A percentile compares a stretch with the other conserved stretches of the same genome.
phyloP scores from a whole-genome alignment of 2,113 vertebrate genomes.

The Corydoras sp. region DNA sequence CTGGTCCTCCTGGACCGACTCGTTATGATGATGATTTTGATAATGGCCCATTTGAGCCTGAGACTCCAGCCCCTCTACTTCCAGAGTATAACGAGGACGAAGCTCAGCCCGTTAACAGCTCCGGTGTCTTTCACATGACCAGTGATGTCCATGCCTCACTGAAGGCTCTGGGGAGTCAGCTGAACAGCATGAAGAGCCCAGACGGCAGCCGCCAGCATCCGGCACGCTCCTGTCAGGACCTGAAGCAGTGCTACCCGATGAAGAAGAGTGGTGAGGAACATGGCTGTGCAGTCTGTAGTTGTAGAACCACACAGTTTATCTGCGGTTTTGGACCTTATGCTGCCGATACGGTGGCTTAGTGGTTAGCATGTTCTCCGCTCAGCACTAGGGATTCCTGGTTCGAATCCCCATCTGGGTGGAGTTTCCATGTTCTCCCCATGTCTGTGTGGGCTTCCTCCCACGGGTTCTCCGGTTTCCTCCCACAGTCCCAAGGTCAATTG shows the following conservation, averaged over 20 bases:
- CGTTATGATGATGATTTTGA: slow-evolving; percentile 79
- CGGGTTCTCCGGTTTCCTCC: too few species aligned
- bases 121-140: slow-evolving; percentile 59
- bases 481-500: too few species aligned
- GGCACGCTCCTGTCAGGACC: slow-evolving; percentile 87
- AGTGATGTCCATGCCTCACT: slow-evolving; percentile 79
- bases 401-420: too few species aligned
- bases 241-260: slow-evolving; percentile 83
- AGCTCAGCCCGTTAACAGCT: slow-evolving; percentile 73
- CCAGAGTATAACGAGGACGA: slow-evolving; percentile 88
- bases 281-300: not conserved
- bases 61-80: slow-evolving; percentile 57
- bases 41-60: slow-evolving; percentile 52
- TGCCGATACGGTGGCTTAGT: too few species aligned
- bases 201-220: slow-evolving; percentile 88
- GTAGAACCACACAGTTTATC: too few species aligned
- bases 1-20: slow-evolving; percentile 84
- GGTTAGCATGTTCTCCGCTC: too few species aligned
- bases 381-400: too few species aligned
- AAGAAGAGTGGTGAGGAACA: slow-evolving; percentile 78
- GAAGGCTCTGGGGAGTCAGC: slow-evolving; percentile 86
- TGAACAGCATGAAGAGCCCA: slow-evolving; percentile 84
- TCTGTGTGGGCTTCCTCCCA: too few species aligned
- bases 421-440: too few species aligned
- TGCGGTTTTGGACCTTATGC: too few species aligned